phyloP scores from a whole-genome alignment of 2,797 vertebrate species.

The Apogon hyalosoma region DNA sequence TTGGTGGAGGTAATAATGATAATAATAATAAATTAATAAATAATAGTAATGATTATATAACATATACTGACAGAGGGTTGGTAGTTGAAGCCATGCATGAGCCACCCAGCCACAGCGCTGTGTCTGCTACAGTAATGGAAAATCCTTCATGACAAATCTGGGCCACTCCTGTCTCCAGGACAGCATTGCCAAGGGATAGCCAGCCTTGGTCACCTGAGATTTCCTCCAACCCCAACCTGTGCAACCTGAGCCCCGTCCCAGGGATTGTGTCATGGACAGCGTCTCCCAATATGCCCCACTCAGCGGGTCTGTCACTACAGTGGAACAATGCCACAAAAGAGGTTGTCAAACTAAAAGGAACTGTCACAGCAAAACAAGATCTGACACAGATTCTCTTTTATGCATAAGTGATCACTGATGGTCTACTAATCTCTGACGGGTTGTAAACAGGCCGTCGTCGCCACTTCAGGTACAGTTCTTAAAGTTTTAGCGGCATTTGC shows the following conservation, averaged over 20 bases:
- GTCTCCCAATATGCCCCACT: slow-evolving; percentile 77
- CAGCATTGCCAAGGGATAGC: slow-evolving; percentile 82
- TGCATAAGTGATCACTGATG: slow-evolving; percentile 20
- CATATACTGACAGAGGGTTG: no score
- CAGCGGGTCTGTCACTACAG: slow-evolving; percentile 62
- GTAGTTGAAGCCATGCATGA: slow-evolving; percentile 20
- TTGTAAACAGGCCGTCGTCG: slow-evolving; percentile 10
- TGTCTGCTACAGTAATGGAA: slow-evolving; percentile 82
- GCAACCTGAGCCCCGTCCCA: slow-evolving; percentile 82
- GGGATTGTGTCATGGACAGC: slow-evolving; percentile 85
- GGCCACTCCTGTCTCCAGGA: slow-evolving; percentile 82
- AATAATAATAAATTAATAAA: no score
- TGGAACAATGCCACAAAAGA: slow-evolving; percentile 61
- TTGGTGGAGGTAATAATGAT: no score
- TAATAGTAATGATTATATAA: no score
- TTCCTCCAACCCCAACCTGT: slow-evolving; percentile 82
- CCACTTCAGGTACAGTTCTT: neutral
- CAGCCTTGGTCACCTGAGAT: slow-evolving; percentile 85
- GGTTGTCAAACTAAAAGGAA: slow-evolving; percentile 54
- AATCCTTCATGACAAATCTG: slow-evolving; percentile 86
- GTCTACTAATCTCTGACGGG: slow-evolving; percentile 20
- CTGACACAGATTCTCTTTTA: slow-evolving; percentile 56
- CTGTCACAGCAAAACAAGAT: slow-evolving; percentile 53
- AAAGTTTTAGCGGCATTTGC: no score
- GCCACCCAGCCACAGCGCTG: slow-evolving; percentile 39